phyloP scores from a whole-genome alignment of 2,113 vertebrate genomes.

The Calyptomena viridis region DNA sequence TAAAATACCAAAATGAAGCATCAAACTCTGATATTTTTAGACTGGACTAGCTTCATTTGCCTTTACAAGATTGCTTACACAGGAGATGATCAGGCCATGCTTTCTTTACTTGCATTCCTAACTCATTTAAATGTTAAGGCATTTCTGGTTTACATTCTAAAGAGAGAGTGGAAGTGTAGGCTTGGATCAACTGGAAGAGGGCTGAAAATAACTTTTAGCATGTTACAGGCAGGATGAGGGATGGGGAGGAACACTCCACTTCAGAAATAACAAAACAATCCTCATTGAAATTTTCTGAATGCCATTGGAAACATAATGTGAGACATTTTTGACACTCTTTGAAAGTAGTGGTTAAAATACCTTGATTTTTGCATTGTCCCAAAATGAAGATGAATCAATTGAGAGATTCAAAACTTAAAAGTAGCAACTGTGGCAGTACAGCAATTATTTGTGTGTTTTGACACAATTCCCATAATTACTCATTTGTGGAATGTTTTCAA shows the following conservation, averaged over 20 bases:
- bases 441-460: background rate
- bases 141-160: background rate
- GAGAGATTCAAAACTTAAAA: background rate
- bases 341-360: background rate
- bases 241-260: background rate
- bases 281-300: background rate
- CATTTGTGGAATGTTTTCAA: background rate
- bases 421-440: fast-evolving
- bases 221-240: fast-evolving
- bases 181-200: background rate
- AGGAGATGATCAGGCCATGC: background rate
- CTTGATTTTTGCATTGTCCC: background rate
- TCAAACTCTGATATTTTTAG: background rate
- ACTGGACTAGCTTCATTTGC: background rate
- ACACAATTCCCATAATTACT: background rate
- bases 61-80: background rate
- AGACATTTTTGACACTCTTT: background rate
- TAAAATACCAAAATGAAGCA: background rate
- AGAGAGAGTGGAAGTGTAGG: background rate
- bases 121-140: background rate
- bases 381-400: background rate
- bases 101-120: background rate
- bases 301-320: background rate
- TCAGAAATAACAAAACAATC: background rate
- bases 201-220: background rate